Conservation (phyloP, 2,113 vertebrate genomes). For the Paraplagusia blochii region DNA sequence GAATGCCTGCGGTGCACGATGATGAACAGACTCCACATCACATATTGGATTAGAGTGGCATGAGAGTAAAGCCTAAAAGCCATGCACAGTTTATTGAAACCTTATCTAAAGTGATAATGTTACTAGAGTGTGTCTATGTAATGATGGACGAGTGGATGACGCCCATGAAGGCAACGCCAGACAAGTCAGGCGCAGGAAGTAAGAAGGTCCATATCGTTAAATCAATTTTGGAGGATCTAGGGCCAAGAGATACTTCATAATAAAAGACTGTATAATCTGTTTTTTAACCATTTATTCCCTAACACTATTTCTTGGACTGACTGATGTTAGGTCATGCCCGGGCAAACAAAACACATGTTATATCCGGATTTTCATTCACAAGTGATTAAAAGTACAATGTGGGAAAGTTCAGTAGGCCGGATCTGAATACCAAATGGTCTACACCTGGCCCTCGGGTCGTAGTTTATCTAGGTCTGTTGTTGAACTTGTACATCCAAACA, state of each 20-base stretch:
- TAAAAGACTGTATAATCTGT: slow-evolving; percentile 33
- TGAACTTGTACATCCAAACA: too few relatives aligned
- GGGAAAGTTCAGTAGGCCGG: too few relatives aligned
- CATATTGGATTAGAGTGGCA: slow-evolving; percentile 76
- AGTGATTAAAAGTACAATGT: too few relatives aligned
- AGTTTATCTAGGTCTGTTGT: too few relatives aligned
- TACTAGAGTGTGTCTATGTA: slow-evolving; percentile 64
- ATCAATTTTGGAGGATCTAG: slow-evolving; percentile 42
- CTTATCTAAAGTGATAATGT: slow-evolving; percentile 78
- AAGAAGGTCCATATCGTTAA: slow-evolving; percentile 51
- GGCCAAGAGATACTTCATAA: slow-evolving; percentile 14
- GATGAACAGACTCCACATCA: slow-evolving; percentile 71
- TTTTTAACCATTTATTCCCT: too few relatives aligned
- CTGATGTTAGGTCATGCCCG: too few relatives aligned
- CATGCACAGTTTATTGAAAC: slow-evolving; percentile 71
- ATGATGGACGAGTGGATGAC: slow-evolving; percentile 65
- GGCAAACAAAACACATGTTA: too few relatives aligned
- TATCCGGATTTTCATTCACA: too few relatives aligned
- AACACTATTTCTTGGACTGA: too few relatives aligned
- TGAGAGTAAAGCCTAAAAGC: slow-evolving; percentile 72
- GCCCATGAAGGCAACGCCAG: slow-evolving; percentile 51
- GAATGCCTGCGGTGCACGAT: slow-evolving; percentile 62
- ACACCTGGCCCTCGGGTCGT: too few relatives aligned
- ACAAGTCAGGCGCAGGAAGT: slow-evolving; percentile 44
- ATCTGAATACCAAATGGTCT: too few relatives aligned